Conservation (phyloP, 2,888 invertebrate species). For the Octonoba sinensis region DNA sequence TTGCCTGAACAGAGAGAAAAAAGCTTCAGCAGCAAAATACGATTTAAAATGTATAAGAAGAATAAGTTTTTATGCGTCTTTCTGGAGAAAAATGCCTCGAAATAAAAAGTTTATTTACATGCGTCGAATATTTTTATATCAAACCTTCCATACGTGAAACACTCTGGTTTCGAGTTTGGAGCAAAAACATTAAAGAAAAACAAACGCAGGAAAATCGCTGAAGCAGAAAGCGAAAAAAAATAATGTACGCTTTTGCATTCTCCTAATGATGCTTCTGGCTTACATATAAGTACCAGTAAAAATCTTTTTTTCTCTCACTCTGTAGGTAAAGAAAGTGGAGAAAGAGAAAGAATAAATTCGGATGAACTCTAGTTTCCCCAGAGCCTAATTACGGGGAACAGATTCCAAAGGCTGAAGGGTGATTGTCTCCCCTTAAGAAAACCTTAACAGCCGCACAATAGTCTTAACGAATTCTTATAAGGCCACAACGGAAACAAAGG, state of each 20-base stretch:
- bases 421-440: slow-evolving; percentile 21
- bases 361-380: slow-evolving; percentile 10
- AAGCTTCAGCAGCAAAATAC: background rate
- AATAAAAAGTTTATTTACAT: slow-evolving; percentile 3
- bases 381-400: slow-evolving; percentile 41
- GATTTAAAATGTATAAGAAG: background rate
- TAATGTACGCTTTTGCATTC: slow-evolving; percentile 9
- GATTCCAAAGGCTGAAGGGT: slow-evolving; percentile 13
- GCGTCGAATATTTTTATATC: slow-evolving; percentile 5
- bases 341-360: slow-evolving; percentile 5
- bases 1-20: background rate
- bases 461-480: slow-evolving; percentile 33
- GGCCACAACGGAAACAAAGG: slow-evolving; percentile 4
- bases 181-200: slow-evolving; percentile 2
- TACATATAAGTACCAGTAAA: slow-evolving; percentile 4
- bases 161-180: background rate
- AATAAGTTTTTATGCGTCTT: no score
- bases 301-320: slow-evolving; percentile 11
- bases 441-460: slow-evolving; percentile 5
- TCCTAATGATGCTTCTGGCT: slow-evolving; percentile 25
- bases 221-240: background rate
- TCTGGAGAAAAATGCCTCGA: background rate
- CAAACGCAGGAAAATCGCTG: slow-evolving; percentile 3
- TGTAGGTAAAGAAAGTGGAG: background rate
- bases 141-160: background rate